A percentile compares a stretch with the other conserved stretches of the same genome.
Evolutionary conservation across 2,797 vertebrate species (phyloP).

Genomic region (Chiloscyllium punctatum): DNA sequence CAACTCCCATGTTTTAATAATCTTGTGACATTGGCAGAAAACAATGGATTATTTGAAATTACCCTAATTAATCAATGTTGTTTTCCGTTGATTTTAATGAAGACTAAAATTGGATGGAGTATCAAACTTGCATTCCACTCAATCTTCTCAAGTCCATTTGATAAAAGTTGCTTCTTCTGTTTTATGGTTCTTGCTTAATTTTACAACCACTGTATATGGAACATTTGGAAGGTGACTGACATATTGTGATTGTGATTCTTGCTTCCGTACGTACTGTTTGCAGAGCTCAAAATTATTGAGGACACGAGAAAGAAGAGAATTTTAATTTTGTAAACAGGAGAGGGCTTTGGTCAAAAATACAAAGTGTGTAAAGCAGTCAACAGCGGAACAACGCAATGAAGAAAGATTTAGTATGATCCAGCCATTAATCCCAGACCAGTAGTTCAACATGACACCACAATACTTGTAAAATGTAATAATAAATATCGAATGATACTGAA

Average conservation of each 20-base stretch:
- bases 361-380: background rate
- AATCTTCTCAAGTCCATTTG: background rate
- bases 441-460: background rate
- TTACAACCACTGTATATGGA: background rate
- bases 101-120: background rate
- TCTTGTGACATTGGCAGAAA: background rate
- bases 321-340: background rate
- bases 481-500: background rate
- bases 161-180: background rate
- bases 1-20: background rate
- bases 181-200: background rate
- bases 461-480: background rate
- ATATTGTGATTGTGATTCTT: background rate
- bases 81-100: background rate
- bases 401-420: background rate
- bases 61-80: background rate
- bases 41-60: too few species aligned
- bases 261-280: background rate
- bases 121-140: background rate
- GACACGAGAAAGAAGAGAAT: background rate
- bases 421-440: background rate
- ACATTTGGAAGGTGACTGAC: background rate
- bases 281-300: background rate
- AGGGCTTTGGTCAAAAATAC: background rate
- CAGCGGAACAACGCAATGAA: background rate